A percentile compares a stretch with the other conserved stretches of the same genome.
These are phyloP conservation scores for Tetrapedia diversipes DNA, from an alignment of 2,888 invertebrate genomes.

Conservation along the genomic window DNA sequence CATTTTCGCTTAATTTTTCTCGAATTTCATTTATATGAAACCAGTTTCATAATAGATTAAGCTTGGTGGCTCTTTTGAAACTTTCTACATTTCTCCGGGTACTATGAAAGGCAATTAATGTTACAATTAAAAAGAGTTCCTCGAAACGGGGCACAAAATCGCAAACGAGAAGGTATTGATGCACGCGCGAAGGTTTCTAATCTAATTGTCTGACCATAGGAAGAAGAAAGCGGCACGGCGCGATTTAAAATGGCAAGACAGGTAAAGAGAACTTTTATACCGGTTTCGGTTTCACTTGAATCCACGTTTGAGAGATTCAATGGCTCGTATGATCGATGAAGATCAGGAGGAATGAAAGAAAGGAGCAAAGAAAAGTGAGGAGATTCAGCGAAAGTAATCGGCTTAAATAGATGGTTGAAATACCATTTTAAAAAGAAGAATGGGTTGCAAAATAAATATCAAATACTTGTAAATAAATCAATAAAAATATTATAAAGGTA, in stretches of 20 bases:
- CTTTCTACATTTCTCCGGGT: neutral
- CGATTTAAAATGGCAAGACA: constrained; percentile 47
- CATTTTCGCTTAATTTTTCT: no score
- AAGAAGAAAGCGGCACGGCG: constrained; percentile 51
- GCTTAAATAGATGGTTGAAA: no score
- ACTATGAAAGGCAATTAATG: neutral
- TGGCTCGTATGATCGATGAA: constrained; percentile 32
- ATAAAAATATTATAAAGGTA: no score
- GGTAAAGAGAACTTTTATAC: constrained; percentile 55
- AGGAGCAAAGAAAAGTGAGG: constrained; percentile 6
- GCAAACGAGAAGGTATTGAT: neutral
- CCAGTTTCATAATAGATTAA: no score
- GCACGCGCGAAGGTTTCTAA: constrained; percentile 4
- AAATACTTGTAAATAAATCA: no score
- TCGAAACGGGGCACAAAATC: neutral
- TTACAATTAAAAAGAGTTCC: neutral
- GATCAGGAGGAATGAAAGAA: neutral
- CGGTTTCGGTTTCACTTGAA: constrained; percentile 62
- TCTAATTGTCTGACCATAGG: constrained; percentile 12
- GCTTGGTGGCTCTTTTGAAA: no score
- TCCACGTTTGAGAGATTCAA: constrained; percentile 48
- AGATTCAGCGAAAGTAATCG: neutral
- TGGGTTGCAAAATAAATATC: no score
- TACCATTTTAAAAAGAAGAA: no score
- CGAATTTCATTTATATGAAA: no score